Evolutionary conservation across 2,113 vertebrate species (phyloP), one percentile per base, ranked within the genome.

Genomic region (Clarias batrachus): DNA sequence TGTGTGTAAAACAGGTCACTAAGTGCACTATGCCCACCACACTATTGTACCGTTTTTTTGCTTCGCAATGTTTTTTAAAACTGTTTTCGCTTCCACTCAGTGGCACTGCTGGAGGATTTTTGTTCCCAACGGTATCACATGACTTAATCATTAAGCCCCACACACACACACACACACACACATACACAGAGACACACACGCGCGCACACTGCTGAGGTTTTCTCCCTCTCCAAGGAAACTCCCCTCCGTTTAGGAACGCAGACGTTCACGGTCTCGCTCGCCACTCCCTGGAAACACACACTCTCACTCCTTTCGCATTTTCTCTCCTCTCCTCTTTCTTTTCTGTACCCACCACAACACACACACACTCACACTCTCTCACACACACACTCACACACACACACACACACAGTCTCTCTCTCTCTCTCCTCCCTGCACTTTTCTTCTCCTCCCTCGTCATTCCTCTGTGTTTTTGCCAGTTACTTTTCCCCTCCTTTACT

Each of bases 401-500:
- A 70, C 77, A 17, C 73, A 30, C 82, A n/a, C 73, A 27, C 73
- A 6, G 17, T 33, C 48, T 27, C 54, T 78, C 83, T 84, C 78
- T 33, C 48, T 48, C 62, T 78, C 83, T 84, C 78, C 52, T 83
- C 81, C 88, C 81, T 68, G 62, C 80, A 68, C 85, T 79, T 27
- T 84, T 65, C 70, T 82, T 83, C 79, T 59, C 82, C 80, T 60
- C 59, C 80, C 70, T 74, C 30, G 19, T 83, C 86, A 83, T 70
- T 79, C 82, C 87, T 84, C 87, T 78, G 76, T 85, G 76, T 81
- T 86, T 85, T 81, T 13, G 66, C 78, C 78, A 62, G 85, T 82
- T 82, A 82, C 77, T 86, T 86, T 86, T 86, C 56, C 83, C 83
- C 84, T 87, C 63, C 68, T 85, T 87, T 37, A 33, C 77, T 70